These are phyloP conservation scores for Thymelicus lineola DNA, from an alignment of 2,888 invertebrate species.

Conservation along the genomic window DNA sequence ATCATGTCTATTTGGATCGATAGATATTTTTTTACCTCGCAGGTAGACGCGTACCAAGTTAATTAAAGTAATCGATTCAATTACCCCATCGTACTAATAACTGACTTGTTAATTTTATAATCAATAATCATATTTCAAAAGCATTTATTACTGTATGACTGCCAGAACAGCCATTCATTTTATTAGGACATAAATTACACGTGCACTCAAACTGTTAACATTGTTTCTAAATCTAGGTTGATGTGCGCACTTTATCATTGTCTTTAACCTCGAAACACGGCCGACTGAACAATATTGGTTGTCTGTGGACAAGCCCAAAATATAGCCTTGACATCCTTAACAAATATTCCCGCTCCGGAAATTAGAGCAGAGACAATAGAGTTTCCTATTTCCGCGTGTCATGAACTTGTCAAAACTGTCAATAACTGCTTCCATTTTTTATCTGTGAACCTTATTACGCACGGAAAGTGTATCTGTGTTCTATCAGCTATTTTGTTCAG, in stretches of 20 bases:
- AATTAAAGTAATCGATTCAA: too few relatives aligned
- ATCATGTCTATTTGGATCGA: too few relatives aligned
- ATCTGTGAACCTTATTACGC: slow-evolving; percentile 19
- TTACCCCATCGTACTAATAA: background rate
- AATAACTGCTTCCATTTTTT: slow-evolving; percentile 60
- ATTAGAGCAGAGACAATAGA: slow-evolving; percentile 53
- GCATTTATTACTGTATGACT: background rate
- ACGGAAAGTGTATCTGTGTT: slow-evolving; percentile 35
- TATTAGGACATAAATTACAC: slow-evolving; percentile 22
- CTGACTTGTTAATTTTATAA: background rate
- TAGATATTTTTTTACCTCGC: background rate
- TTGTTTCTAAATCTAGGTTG: slow-evolving; percentile 39
- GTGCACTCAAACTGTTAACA: slow-evolving; percentile 16
- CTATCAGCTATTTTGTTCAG: slow-evolving; percentile 38
- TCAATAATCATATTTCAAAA: background rate
- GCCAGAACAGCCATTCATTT: slow-evolving; percentile 3
- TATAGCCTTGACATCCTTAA: slow-evolving; percentile 63
- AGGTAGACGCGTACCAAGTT: too few relatives aligned
- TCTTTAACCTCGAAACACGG: slow-evolving; percentile 41
- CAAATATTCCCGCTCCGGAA: slow-evolving; percentile 57
- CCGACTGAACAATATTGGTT: slow-evolving; percentile 37
- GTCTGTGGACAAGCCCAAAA: slow-evolving; percentile 38
- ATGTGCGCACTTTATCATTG: slow-evolving; percentile 37
- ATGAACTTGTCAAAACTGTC: slow-evolving; percentile 60
- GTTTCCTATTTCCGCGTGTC: slow-evolving; percentile 72